These are phyloP conservation scores for Bombylius discolor DNA, from an alignment of 2,888 invertebrate genomes.

Conservation along the genomic window DNA sequence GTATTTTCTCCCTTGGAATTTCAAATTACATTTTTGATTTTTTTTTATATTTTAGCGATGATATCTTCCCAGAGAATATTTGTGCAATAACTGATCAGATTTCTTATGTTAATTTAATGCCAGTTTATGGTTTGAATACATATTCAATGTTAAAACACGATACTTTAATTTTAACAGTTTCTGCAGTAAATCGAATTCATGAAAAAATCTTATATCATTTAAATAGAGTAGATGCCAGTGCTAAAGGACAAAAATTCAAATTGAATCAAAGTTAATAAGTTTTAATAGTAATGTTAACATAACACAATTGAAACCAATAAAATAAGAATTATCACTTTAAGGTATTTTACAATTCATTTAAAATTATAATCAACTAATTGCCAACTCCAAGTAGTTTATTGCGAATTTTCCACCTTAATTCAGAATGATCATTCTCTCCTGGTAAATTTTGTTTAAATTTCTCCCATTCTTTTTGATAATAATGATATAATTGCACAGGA, in stretches of 20 bases:
- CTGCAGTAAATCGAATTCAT: constrained; percentile 75
- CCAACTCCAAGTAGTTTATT: constrained; percentile 48
- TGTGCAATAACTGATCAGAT: constrained; percentile 64
- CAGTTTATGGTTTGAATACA: constrained; percentile 89
- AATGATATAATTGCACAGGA: constrained; percentile 64
- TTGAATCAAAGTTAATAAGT: constrained; percentile 40
- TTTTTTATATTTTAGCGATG: constrained; percentile 48
- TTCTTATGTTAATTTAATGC: constrained; percentile 86
- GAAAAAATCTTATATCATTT: constrained; percentile 57
- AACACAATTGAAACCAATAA: no score
- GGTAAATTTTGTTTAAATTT: constrained; percentile 56
- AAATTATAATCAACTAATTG: no score
- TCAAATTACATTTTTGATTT: not conserved
- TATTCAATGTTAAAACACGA: constrained; percentile 95
- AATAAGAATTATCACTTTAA: no score
- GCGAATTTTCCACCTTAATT: constrained; percentile 55
- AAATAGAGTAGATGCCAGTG: constrained; percentile 43
- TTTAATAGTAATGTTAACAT: no score
- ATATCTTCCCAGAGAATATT: constrained; percentile 80
- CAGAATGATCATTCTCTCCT: constrained; percentile 54
- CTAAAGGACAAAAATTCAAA: constrained; percentile 41
- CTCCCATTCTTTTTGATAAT: constrained; percentile 61
- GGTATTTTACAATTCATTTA: no score
- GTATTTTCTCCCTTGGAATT: not conserved
- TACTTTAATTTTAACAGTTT: constrained; percentile 74